Base-by-base conservation (phyloP, 2,888 invertebrate species). In the Xestia ashworthii region DNA sequence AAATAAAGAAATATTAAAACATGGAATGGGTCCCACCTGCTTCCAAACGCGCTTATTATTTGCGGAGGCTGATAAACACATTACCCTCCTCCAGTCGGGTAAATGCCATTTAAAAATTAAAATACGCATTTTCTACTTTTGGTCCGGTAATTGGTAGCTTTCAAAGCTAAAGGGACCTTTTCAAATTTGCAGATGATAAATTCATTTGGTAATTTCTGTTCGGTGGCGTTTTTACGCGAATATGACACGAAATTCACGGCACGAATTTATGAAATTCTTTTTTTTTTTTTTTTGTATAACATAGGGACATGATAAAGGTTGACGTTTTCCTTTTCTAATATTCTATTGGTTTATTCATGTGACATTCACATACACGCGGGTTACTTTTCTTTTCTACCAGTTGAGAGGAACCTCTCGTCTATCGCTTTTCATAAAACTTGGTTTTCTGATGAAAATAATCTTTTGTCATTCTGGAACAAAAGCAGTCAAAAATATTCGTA, bases 281-380 rank as follows among this genome's bases (percentile, higher is more conserved):
- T 76, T 73, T 81, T 44, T 55, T 3, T 53, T 46, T 53, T 76
- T 73, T 81, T 44, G 0, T 19, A 38, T 32, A 55, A 75, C 74
- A 71, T 46, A 55, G 32, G 69, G 19, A 50, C 50, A 41, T 74
- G 70, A 81, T 76, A 22, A 55, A 69, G 71, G 74, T 78, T 74
- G 82, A 74, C 87, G 69, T 73, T 62, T 75, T 84, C 65, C 25
- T 68, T 41, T 71, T 76, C 62, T 76, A 66, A 71, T 69, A 71
- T 71, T 65, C 38, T 74, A 65, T 71, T 78, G 53, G 25, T 64
- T 73, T 73, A 72, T 76, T 78, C 38, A 41, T 66, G n/a, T 76
- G 64, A 76, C 71, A 74, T 83, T 67, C 55, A 53, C 44, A 46
- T 14, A 58, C 48, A 50, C 8, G 62, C 46, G 48, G n/a, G n/a